These are phyloP conservation scores for Hydrocynus forskahlii DNA, from an alignment of 2,797 vertebrate species.

Conservation along the genomic window DNA sequence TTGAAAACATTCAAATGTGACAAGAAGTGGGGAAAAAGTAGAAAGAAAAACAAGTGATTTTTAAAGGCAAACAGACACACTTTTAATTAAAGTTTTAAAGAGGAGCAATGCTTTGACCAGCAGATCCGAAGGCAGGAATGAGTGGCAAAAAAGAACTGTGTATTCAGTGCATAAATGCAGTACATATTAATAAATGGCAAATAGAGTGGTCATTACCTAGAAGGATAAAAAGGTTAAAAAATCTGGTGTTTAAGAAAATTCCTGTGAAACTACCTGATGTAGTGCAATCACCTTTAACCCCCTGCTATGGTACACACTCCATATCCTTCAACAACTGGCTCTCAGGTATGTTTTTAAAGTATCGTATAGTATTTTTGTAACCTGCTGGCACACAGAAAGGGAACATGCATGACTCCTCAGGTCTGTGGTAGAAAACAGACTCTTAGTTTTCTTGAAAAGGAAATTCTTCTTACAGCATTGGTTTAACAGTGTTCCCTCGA, in stretches of 20 bases:
- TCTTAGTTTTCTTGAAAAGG: background rate
- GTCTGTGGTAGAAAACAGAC: slow-evolving; percentile 1
- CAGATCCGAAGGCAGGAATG: background rate
- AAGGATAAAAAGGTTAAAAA: background rate
- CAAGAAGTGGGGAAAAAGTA: slow-evolving; percentile 4
- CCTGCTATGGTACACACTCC: background rate
- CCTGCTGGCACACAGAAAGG: slow-evolving; percentile 13
- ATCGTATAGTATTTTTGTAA: slow-evolving; percentile 16
- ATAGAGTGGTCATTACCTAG: background rate
- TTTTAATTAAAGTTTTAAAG: background rate
- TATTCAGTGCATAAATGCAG: background rate
- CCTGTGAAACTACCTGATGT: slow-evolving; percentile 2
- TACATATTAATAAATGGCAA: background rate
- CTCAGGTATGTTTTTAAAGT: slow-evolving; percentile 1
- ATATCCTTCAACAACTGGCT: background rate
- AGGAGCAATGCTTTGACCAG: slow-evolving; percentile 1
- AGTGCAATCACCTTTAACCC: background rate
- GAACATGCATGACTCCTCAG: slow-evolving; percentile 15
- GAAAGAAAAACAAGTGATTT: background rate
- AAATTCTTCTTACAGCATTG: background rate
- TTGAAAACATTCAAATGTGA: slow-evolving; percentile 14
- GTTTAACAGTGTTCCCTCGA: background rate
- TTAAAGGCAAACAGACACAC: slow-evolving; percentile 1
- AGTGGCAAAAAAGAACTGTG: background rate
- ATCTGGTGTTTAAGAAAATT: slow-evolving; percentile 9